Evolutionary conservation across 2,888 invertebrate species (phyloP).

Genomic region (Crossocerus cetratus): DNA sequence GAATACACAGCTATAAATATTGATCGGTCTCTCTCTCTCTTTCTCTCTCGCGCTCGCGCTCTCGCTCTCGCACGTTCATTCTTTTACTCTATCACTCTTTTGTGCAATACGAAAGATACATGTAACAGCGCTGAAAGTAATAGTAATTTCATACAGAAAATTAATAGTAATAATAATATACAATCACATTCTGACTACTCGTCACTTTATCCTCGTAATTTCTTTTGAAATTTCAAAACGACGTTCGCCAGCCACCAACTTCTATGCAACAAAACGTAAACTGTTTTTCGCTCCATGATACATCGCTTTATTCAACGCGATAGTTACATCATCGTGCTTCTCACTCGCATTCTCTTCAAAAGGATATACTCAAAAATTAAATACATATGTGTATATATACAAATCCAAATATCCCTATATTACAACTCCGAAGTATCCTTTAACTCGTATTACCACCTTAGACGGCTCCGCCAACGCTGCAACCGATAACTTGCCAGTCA

Average conservation of each 20-base stretch:
- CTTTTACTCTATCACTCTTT: neutral
- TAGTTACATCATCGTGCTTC: too few relatives aligned
- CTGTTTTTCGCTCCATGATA: neutral
- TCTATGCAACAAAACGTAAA: neutral
- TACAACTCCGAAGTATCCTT: constrained; percentile 5
- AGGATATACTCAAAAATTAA: constrained; percentile 39
- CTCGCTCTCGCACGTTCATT: too few relatives aligned
- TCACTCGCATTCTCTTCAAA: constrained; percentile 29
- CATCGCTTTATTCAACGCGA: neutral
- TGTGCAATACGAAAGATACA: constrained; percentile 8
- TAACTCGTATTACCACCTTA: constrained; percentile 9
- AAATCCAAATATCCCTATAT: neutral
- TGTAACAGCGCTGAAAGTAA: neutral
- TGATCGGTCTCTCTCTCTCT: neutral
- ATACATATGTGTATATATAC: constrained; percentile 23
- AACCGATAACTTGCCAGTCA: neutral
- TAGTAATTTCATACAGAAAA: neutral
- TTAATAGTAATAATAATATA: neutral
- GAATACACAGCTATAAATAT: neutral
- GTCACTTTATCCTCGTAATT: neutral
- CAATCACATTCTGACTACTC: constrained; percentile 10
- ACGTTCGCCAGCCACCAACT: neutral
- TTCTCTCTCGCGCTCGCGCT: too few relatives aligned
- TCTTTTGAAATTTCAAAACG: constrained; percentile 8
- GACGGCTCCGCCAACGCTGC: neutral